Base-by-base conservation (phyloP, 2,888 invertebrate genomes). In the Lasioglossum pauxillum region DNA sequence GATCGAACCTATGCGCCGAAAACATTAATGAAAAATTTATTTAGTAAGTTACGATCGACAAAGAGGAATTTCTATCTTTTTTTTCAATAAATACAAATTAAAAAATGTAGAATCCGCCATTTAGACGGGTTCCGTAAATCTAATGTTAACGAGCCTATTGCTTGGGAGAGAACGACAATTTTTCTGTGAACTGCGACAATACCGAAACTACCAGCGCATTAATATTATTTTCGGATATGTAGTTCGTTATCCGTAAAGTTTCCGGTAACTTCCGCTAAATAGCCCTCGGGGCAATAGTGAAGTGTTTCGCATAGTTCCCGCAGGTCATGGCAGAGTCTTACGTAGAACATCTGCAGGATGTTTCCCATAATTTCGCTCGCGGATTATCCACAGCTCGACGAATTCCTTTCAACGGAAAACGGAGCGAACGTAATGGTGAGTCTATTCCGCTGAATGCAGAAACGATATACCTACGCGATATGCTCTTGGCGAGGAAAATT, bases 301-400 rank as follows among this genome's bases (percentile, higher is more conserved):
- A 38, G 23, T 23, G 67, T 69, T 69, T 69, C 67, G 67, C 67
- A 38, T 38, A 69, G 67, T 69, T 38, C 19, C 1, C 35, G 67
- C 10, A 19, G 35, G 35, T 69, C 67, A 38, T 38, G 19, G 10
- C 35, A 23, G 67, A 67, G 35, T 41, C 41, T 41, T 38, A 23
- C n/a, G 14, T 72, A 23, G 41, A 72, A 72, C 72, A n/a, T 72
- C 72, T 72, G 38, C 41, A 44, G 41, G 38, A 41, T 72, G 41
- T 72, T 72, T 38, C 67, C 67, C 67, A 69, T 69, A 69, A 69
- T 69, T 69, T 69, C 67, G 67, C 67, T 35, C 38, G 23, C 67
- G 67, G 67, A 69, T 69, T 35, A 69, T 71, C 71, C 41, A 71
- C 71, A n/a, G 71, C 67, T 69, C 67, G 71, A n/a, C n/a, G 71